phyloP scores from a whole-genome alignment of 2,888 invertebrate genomes.

The Drosophila atripex region DNA sequence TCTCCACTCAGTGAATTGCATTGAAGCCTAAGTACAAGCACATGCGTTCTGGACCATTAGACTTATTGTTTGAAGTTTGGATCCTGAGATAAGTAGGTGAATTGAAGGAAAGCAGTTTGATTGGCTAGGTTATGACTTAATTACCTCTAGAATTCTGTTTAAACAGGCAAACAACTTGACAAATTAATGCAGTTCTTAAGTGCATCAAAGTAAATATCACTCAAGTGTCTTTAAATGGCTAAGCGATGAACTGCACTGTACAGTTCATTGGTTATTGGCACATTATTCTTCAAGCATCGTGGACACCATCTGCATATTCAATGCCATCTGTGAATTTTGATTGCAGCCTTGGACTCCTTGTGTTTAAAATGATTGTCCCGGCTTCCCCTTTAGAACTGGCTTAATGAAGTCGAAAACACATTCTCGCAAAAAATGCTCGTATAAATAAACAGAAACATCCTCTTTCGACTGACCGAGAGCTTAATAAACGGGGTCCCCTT shows the following conservation, averaged over 20 bases:
- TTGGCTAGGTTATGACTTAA: neutral
- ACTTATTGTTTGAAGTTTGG: too few species aligned
- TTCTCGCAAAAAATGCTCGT: slow-evolving; percentile 28
- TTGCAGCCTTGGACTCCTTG: neutral
- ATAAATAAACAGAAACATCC: slow-evolving; percentile 67
- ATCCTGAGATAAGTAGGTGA: neutral
- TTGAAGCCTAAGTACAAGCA: neutral
- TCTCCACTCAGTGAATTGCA: neutral
- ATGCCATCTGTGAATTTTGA: neutral
- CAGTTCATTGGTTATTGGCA: neutral
- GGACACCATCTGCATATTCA: neutral
- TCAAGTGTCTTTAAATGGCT: neutral
- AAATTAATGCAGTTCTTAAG: too few species aligned
- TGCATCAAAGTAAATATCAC: neutral
- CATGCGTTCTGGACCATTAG: neutral
- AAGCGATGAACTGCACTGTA: neutral
- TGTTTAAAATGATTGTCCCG: slow-evolving; percentile 21
- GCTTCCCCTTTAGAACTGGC: slow-evolving; percentile 37
- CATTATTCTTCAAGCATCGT: too few species aligned
- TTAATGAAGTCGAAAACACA: slow-evolving; percentile 56
- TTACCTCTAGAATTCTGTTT: neutral
- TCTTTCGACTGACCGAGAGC: slow-evolving; percentile 54
- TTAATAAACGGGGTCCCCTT: slow-evolving; percentile 34
- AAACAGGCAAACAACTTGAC: neutral
- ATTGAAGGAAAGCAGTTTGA: neutral